Evolutionary conservation across 2,888 invertebrate species (phyloP).

Genomic region (Stenodema calcarata): DNA sequence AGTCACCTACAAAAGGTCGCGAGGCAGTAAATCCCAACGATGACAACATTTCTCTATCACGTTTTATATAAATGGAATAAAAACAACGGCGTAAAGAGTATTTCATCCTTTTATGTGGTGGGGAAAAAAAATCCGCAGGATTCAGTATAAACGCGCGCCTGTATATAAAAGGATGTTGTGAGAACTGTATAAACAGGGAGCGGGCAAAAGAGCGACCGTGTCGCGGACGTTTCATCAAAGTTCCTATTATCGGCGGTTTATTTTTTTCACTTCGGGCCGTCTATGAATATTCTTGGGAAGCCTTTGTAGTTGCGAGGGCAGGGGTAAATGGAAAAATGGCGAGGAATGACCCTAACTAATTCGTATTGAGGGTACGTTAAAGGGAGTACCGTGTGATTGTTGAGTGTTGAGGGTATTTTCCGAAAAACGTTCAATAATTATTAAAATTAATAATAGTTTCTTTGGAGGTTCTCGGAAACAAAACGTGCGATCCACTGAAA

Average conservation of each 20-base stretch:
- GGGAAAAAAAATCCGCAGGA: background rate
- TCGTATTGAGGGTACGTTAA: too few species aligned
- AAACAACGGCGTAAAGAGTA: background rate
- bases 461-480: too few species aligned
- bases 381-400: too few species aligned
- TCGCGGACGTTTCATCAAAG: background rate
- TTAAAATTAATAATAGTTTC: too few species aligned
- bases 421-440: too few species aligned
- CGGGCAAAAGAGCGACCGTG: background rate
- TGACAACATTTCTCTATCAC: background rate
- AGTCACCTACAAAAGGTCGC: too few species aligned
- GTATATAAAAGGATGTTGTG: background rate
- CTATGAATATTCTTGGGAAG: background rate
- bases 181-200: background rate
- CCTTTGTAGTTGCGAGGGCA: background rate
- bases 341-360: background rate
- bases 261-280: background rate
- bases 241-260: background rate
- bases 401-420: too few species aligned
- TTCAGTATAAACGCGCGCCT: background rate
- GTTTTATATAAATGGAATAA: background rate
- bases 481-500: too few species aligned
- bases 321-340: background rate
- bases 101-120: background rate
- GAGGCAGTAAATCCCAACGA: background rate